Conservation (phyloP, 1,140 invertebrate species). For the Uloborus diversus region DNA sequence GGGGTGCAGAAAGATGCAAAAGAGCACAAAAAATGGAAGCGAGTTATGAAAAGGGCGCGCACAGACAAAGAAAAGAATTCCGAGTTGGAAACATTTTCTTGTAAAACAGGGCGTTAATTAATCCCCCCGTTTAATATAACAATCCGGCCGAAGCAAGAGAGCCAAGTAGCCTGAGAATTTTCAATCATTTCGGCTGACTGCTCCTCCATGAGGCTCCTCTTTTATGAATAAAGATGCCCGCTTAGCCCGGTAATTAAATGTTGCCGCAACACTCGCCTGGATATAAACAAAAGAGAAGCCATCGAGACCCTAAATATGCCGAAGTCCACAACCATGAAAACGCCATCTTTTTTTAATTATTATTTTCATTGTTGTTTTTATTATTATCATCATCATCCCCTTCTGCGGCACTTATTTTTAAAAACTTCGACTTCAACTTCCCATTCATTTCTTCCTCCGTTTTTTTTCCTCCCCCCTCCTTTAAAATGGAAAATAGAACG, state of each 20-base stretch:
- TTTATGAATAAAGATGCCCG: slow-evolving; percentile 55
- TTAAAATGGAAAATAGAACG: too few species aligned
- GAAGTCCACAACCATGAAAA: slow-evolving; percentile 51
- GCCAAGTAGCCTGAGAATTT: slow-evolving; percentile 43
- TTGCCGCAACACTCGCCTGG: slow-evolving; percentile 52
- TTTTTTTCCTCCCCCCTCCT: too few species aligned
- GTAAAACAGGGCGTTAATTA: slow-evolving; percentile 55
- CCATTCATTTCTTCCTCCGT: slow-evolving; percentile 37
- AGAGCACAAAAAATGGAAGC: slow-evolving; percentile 6
- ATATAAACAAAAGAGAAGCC: slow-evolving; percentile 49
- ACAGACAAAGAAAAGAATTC: slow-evolving; percentile 55
- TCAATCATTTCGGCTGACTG: slow-evolving; percentile 51
- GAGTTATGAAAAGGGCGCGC: slow-evolving; percentile 49
- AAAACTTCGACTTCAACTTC: slow-evolving; percentile 33
- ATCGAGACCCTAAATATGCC: slow-evolving; percentile 46
- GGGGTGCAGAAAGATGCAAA: not conserved
- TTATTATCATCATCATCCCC: slow-evolving; percentile 6
- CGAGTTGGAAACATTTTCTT: slow-evolving; percentile 53
- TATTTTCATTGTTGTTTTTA: too few species aligned
- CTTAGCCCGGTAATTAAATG: slow-evolving; percentile 53
- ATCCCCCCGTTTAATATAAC: slow-evolving; percentile 54
- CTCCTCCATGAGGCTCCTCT: slow-evolving; percentile 33
- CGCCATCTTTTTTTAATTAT: slow-evolving; percentile 14
- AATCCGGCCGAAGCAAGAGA: slow-evolving; percentile 39
- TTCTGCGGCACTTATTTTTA: slow-evolving; percentile 1